Evolutionary conservation across 1,140 invertebrate genomes (phyloP).

Genomic region (Drosophila nannoptera): DNA sequence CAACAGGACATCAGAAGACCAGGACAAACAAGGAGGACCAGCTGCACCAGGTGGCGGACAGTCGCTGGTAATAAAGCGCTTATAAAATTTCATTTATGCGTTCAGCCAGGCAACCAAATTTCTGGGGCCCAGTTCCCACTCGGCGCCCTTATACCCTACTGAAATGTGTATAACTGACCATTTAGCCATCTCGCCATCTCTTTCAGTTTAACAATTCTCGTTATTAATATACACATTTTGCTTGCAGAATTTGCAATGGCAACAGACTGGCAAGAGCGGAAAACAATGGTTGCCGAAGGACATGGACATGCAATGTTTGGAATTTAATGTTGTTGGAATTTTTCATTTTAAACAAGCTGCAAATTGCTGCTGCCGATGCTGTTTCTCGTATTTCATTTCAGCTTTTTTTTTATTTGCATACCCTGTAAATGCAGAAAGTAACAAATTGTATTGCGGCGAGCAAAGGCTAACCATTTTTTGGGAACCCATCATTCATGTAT

Average conservation of each 20-base stretch:
- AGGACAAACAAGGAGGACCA: no score
- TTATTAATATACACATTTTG: constrained; percentile 77
- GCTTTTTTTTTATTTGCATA: constrained; percentile 9
- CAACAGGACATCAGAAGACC: not conserved
- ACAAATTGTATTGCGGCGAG: not conserved
- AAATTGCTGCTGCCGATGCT: constrained; percentile 56
- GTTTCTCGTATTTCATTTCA: constrained; percentile 23
- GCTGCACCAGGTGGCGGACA: constrained; percentile 53
- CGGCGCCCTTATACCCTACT: constrained; percentile 13
- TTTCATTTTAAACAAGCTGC: constrained; percentile 76
- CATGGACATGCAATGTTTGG: constrained; percentile 60
- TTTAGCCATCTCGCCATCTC: constrained; percentile 20
- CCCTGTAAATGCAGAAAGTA: not conserved
- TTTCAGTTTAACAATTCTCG: constrained; percentile 65
- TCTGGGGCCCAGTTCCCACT: not conserved
- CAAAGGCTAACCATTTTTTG: not conserved
- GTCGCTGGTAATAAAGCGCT: constrained; percentile 68
- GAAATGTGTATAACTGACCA: constrained; percentile 10
- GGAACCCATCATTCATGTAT: not conserved
- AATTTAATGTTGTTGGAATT: constrained; percentile 75
- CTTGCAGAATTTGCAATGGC: constrained; percentile 61
- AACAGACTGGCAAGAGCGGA: constrained; percentile 20
- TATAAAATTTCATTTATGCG: constrained; percentile 76
- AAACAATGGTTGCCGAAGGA: constrained; percentile 54
- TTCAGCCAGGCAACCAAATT: constrained; percentile 21